A percentile compares a stretch with the other conserved stretches of the same genome.
phyloP scores from a whole-genome alignment of 2,113 vertebrate species.

The Burhinus bistriatus region DNA sequence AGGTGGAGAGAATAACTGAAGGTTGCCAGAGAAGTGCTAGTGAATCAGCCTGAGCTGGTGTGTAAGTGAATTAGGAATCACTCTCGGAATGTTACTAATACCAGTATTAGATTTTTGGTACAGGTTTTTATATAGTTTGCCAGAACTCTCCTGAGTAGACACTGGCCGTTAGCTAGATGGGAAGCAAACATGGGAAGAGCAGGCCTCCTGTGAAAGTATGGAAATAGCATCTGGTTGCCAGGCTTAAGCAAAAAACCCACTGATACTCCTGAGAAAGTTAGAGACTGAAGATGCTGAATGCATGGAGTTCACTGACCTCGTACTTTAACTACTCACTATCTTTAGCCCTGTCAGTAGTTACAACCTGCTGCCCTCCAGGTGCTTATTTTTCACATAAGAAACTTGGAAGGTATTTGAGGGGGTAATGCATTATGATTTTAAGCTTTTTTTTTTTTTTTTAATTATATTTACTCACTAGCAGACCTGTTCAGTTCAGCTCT shows the following conservation, averaged over 20 bases:
- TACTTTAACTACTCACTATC: background rate
- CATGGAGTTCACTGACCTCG: background rate
- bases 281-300: background rate
- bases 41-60: background rate
- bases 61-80: background rate
- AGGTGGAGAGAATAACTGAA: background rate
- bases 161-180: background rate
- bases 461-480: too few species aligned
- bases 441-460: too few species aligned
- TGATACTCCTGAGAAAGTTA: background rate
- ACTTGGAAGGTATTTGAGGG: background rate
- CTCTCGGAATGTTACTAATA: background rate
- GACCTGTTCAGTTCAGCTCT: background rate
- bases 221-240: background rate
- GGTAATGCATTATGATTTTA: too few species aligned
- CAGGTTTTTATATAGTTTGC: background rate
- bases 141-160: background rate
- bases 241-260: background rate
- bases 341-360: background rate
- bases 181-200: background rate
- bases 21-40: background rate
- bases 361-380: background rate
- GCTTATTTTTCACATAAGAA: background rate
- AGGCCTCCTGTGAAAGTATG: background rate
- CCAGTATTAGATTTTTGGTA: background rate